These are phyloP conservation scores for Procambarus virginalis DNA, from an alignment of 1,140 invertebrate species.

Conservation along the genomic window DNA sequence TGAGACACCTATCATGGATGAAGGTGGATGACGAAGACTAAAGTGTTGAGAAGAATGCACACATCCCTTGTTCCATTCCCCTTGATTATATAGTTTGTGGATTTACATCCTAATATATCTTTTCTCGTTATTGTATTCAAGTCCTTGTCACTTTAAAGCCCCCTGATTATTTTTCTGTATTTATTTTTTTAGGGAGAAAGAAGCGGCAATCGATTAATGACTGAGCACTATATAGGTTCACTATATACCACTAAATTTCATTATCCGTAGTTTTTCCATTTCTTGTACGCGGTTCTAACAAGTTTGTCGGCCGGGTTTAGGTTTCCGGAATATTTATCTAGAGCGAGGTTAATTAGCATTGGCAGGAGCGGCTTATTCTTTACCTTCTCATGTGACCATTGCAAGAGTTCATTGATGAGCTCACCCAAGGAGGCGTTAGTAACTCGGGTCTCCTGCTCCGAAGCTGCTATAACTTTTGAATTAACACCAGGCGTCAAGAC, in stretches of 20 bases:
- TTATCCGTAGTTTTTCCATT: conserved; percentile 46
- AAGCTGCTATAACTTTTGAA: neutral
- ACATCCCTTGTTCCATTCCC: too few species aligned
- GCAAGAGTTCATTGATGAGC: conserved; percentile 7
- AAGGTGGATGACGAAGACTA: too few species aligned
- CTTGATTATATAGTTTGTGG: too few species aligned
- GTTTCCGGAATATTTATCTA: conserved; percentile 33
- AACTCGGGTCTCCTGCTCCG: neutral
- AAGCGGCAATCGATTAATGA: neutral
- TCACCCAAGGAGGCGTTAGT: neutral
- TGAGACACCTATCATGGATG: too few species aligned
- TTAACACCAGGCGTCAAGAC: too few species aligned
- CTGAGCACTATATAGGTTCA: neutral
- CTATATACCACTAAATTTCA: neutral
- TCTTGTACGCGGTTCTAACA: conserved; percentile 35
- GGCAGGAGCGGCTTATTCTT: conserved; percentile 39
- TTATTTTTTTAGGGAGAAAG: neutral
- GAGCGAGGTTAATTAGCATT: conserved; percentile 19
- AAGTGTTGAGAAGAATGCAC: too few species aligned
- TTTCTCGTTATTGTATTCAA: too few species aligned
- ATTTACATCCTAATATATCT: too few species aligned
- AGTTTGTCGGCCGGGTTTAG: conserved; percentile 40
- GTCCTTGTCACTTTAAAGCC: too few species aligned
- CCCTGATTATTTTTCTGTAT: too few species aligned
- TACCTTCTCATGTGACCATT: conserved; percentile 47